These are phyloP conservation scores for Meteorus sp. DNA, from an alignment of 1,140 invertebrate genomes.

Conservation along the genomic window DNA sequence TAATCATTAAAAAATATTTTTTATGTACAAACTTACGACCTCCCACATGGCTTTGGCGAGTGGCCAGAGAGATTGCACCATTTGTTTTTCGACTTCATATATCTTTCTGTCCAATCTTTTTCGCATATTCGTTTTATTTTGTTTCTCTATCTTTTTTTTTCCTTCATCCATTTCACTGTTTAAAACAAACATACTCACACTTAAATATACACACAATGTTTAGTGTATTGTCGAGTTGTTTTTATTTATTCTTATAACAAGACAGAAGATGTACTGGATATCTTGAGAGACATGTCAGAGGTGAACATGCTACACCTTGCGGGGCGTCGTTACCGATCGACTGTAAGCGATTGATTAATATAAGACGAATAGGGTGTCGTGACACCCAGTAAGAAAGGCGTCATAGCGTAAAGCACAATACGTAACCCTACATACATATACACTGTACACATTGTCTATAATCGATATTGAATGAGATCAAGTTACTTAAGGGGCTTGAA, in stretches of 20 bases:
- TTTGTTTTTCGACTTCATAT: too few species aligned
- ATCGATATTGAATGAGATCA: slow-evolving; percentile 31
- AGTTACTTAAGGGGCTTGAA: slow-evolving; percentile 32
- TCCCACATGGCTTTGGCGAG: slow-evolving; percentile 11
- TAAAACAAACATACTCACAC: too few species aligned
- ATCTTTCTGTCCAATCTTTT: not conserved
- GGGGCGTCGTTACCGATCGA: slow-evolving; percentile 15
- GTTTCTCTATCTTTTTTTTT: not conserved
- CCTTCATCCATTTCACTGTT: not conserved
- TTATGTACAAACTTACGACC: slow-evolving; percentile 20
- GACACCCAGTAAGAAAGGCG: slow-evolving; percentile 33
- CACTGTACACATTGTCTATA: slow-evolving; percentile 28
- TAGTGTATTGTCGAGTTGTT: too few species aligned
- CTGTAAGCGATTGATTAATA: slow-evolving; percentile 13
- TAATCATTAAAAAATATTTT: too few species aligned
- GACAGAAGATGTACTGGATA: not conserved
- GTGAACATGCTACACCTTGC: slow-evolving; percentile 7
- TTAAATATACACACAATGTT: too few species aligned
- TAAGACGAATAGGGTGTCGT: not conserved
- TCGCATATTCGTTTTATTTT: not conserved
- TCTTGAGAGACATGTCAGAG: not conserved
- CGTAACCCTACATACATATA: not conserved
- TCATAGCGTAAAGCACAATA: slow-evolving; percentile 48
- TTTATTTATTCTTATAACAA: too few species aligned
- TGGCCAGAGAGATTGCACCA: slow-evolving; percentile 5